Evolutionary conservation across 2,888 invertebrate genomes (phyloP), one percentile per base, ranked within the genome.

Genomic region (Cheilosia soror): DNA sequence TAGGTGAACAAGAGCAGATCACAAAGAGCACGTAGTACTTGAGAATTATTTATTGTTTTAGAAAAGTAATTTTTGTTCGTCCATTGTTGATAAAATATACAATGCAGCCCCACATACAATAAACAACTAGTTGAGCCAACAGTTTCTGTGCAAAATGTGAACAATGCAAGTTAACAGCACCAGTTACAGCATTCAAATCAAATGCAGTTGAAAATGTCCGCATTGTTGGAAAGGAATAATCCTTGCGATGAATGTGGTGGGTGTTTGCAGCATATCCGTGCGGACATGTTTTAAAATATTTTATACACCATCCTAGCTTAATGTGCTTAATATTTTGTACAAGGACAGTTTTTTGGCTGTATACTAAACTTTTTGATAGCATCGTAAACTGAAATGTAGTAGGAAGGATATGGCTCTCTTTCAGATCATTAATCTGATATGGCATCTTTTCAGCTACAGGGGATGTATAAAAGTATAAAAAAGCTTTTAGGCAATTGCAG

Each of bases 1-100:
- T 27, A 53, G 49, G 47, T 69, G 57, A 27, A 57, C 57, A 44
- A 47, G 27, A 57, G 44, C 44, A 47, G 44, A 31, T 51, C 44
- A 51, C 57, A 25, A 15, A 15, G 37, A 27, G 29, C 51, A 29
- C 27, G 37, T 37, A 53, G 25, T 25, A 27, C 27, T 53, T 27
- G 13, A 11, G 13, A 53, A 27, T 25, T 53, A 25, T 27, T 25
- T 6, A 5, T 27, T 29, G 1, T 53, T 53, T 25, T n/a, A 6
- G 25, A 25, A 13, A 25, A 25, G 13, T 29, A 13, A n/a, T 29
- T 57, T 44, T 44, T 5, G 20, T 33, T 31, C 49, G 11, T 51
- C 25, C 15, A 51, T 51, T 51, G 33, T 37, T 37, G 33, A 3
- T 49, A 25, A 9, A 11, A 49, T 20, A 49, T 9, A 3, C 20